phyloP scores from a whole-genome alignment of 2,113 vertebrate genomes.

The Ceratotherium simum region DNA sequence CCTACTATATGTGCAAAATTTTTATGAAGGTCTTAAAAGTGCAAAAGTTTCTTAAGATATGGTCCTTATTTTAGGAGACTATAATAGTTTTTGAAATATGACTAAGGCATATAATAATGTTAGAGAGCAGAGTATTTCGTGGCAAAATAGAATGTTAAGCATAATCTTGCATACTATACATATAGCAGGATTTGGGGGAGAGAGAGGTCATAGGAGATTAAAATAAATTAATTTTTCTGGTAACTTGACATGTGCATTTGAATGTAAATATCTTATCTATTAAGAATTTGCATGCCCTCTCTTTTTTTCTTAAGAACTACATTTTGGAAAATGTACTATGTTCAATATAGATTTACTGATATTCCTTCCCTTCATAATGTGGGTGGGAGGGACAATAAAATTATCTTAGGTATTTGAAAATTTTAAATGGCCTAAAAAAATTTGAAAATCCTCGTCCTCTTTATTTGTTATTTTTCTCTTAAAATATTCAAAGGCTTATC shows the following conservation, averaged over 20 bases:
- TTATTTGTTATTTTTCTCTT: not conserved
- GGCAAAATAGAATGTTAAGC: not conserved
- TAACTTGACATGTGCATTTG: not conserved
- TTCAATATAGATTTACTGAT: not conserved
- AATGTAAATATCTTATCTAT: not conserved
- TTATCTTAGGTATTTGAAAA: not conserved
- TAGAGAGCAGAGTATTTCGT: not conserved
- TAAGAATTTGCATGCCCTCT: not conserved
- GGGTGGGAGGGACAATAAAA: not conserved
- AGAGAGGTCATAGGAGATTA: not conserved
- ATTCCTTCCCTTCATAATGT: not conserved
- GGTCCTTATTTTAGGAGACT: not conserved
- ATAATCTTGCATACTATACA: not conserved
- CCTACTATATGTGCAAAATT: not conserved
- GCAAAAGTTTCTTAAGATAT: not conserved
- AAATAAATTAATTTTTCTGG: not conserved
- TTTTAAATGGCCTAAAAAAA: not conserved
- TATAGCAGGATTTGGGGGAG: not conserved
- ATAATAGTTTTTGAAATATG: not conserved
- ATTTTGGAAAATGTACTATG: not conserved
- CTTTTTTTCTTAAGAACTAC: not conserved
- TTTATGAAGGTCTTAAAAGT: not conserved
- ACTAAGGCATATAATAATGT: not conserved
- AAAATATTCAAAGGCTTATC: not conserved
- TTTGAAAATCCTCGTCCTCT: not conserved